phyloP scores from a whole-genome alignment of 2,113 vertebrate genomes.

The Corythornis cristatus region DNA sequence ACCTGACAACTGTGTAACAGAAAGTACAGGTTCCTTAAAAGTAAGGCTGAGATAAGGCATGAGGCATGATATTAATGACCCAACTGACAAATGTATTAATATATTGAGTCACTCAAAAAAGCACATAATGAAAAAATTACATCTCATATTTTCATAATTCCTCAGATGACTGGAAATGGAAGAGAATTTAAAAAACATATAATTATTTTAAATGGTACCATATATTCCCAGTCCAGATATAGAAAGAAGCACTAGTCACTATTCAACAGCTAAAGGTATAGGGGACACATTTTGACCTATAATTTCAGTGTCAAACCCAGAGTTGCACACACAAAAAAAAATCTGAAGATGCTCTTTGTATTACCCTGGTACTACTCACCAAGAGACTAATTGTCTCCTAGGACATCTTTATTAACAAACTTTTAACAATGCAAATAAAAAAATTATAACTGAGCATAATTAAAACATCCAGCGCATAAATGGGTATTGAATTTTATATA shows the following conservation, averaged over 20 bases:
- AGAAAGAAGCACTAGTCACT: not conserved
- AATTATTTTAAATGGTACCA: not conserved
- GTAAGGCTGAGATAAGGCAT: not conserved
- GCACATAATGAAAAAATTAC: not conserved
- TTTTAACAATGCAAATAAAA: not conserved
- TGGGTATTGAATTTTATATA: not conserved
- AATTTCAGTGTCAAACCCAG: not conserved
- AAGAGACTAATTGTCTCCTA: not conserved
- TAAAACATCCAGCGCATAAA: not conserved
- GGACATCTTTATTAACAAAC: not conserved
- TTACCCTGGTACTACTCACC: not conserved
- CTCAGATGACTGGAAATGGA: not conserved
- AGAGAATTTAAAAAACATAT: not conserved
- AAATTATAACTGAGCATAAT: not conserved
- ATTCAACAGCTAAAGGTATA: not conserved
- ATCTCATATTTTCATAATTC: not conserved
- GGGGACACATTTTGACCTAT: not conserved
- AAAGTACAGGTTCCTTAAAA: conserved; percentile 11
- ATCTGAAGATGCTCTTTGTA: not conserved
- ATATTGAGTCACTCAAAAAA: not conserved
- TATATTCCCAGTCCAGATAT: not conserved
- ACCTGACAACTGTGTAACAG: not conserved
- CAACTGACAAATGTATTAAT: not conserved
- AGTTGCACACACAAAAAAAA: not conserved
- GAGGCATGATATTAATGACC: not conserved